Conservation (phyloP, 1,140 invertebrate species). For the Drosophila jambulina region DNA sequence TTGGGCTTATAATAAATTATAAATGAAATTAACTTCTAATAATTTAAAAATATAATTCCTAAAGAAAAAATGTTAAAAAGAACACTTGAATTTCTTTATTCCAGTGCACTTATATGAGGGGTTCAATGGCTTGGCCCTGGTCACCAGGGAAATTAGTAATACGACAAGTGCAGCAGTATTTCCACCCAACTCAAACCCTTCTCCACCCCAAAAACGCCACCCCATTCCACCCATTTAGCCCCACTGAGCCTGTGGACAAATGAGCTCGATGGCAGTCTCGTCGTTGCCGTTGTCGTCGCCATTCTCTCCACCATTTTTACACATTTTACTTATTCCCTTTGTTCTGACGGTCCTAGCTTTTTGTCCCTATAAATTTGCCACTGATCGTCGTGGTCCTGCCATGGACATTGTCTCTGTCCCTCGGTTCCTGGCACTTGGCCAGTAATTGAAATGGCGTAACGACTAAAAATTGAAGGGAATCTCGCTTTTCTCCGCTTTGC, state of each 20-base stretch:
- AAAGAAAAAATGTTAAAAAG: no score
- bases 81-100: not conserved
- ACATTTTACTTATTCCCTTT: constrained; percentile 77
- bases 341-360: constrained; percentile 58
- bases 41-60: no score
- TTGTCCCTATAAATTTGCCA: constrained; percentile 80
- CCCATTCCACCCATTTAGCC: not conserved
- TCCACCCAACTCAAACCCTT: constrained; percentile 6
- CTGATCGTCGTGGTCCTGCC: constrained; percentile 67
- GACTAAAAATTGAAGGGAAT: constrained; percentile 78
- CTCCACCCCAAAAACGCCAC: no score
- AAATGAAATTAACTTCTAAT: no score
- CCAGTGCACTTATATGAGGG: constrained; percentile 31
- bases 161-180: constrained; percentile 76
- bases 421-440: constrained; percentile 70
- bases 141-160: constrained; percentile 84
- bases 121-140: constrained; percentile 69
- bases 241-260: constrained; percentile 58
- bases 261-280: constrained; percentile 63
- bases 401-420: constrained; percentile 19
- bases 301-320: constrained; percentile 42
- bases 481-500: constrained; percentile 21
- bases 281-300: constrained; percentile 57
- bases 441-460: constrained; percentile 84
- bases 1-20: no score